These are phyloP conservation scores for Nerophis lumbriciformis DNA, from an alignment of 2,113 vertebrate species.

Conservation along the genomic window DNA sequence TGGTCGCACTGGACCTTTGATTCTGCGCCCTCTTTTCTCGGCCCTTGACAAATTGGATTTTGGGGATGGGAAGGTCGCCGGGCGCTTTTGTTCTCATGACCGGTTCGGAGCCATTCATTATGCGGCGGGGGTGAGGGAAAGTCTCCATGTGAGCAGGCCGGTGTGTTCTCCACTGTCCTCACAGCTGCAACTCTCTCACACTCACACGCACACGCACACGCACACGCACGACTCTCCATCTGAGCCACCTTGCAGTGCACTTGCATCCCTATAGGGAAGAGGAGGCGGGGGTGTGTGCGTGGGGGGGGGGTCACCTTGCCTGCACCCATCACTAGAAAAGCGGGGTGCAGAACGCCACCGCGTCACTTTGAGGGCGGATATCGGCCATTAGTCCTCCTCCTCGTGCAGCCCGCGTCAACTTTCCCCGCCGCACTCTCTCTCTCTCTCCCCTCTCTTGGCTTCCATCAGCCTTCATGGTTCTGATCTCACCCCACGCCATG, in stretches of 20 bases:
- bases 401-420: slow-evolving; percentile 24
- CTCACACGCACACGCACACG: slow-evolving; percentile 33
- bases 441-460: slow-evolving; percentile 37
- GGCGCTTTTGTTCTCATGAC: slow-evolving; percentile 92
- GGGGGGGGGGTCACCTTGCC: slow-evolving; percentile 73
- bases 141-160: slow-evolving; percentile 94
- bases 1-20: slow-evolving; percentile 98
- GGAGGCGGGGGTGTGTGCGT: neutral
- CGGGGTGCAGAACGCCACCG: slow-evolving; percentile 73
- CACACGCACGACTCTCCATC: slow-evolving; percentile 30
- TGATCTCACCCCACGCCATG: slow-evolving; percentile 78
- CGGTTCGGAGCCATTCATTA: slow-evolving; percentile 95
- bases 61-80: slow-evolving; percentile 99
- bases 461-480: slow-evolving; percentile 75
- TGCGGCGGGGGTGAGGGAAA: slow-evolving; percentile 90
- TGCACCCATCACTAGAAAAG: slow-evolving; percentile 86
- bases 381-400: slow-evolving; percentile 77
- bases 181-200: slow-evolving; percentile 97
- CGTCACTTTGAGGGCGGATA: slow-evolving; percentile 94
- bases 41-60: slow-evolving; percentile 99
- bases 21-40: slow-evolving; percentile 96
- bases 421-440: slow-evolving; percentile 56
- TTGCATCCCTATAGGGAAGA: slow-evolving; percentile 29
- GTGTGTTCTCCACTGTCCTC: slow-evolving; percentile 69
- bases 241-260: slow-evolving; percentile 36